Percentiles rank a stretch among this genome's conserved stretches.
Evolutionary conservation across 2,113 vertebrate genomes (phyloP).

Genomic region (Stictonetta naevosa): DNA sequence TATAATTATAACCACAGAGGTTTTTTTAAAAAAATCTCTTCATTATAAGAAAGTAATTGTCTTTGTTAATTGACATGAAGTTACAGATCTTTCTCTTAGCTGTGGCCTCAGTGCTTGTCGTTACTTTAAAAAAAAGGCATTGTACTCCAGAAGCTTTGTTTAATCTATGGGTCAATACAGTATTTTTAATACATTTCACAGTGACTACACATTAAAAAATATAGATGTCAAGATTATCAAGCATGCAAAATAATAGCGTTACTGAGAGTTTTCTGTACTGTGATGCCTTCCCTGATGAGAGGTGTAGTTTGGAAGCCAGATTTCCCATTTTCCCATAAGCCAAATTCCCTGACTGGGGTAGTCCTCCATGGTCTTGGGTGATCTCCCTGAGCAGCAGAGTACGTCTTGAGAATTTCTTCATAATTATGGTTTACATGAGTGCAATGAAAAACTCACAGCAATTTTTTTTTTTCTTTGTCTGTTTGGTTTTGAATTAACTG

Average conservation of each 20-base stretch:
- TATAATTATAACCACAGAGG: neutral
- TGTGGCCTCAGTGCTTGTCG: neutral
- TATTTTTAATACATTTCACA: neutral
- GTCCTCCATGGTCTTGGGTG: neutral
- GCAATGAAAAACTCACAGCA: neutral
- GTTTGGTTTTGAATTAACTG: neutral
- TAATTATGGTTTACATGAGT: neutral
- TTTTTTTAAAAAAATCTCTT: neutral
- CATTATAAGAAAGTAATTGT: neutral
- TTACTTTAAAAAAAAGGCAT: neutral
- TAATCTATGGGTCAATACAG: neutral
- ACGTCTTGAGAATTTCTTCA: neutral
- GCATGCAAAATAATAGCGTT: neutral
- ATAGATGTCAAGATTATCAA: neutral
- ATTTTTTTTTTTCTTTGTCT: neutral
- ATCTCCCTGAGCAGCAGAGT: neutral
- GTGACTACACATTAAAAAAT: neutral
- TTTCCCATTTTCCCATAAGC: rapidly evolving
- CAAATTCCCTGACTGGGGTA: neutral
- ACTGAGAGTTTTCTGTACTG: neutral
- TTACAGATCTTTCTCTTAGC: neutral
- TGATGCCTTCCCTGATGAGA: neutral
- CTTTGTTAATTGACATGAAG: neutral
- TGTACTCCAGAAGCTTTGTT: neutral
- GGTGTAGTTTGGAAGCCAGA: neutral